Evolutionary conservation across 2,888 invertebrate species (phyloP).

Genomic region (Amblyjoppa fuscipennis): DNA sequence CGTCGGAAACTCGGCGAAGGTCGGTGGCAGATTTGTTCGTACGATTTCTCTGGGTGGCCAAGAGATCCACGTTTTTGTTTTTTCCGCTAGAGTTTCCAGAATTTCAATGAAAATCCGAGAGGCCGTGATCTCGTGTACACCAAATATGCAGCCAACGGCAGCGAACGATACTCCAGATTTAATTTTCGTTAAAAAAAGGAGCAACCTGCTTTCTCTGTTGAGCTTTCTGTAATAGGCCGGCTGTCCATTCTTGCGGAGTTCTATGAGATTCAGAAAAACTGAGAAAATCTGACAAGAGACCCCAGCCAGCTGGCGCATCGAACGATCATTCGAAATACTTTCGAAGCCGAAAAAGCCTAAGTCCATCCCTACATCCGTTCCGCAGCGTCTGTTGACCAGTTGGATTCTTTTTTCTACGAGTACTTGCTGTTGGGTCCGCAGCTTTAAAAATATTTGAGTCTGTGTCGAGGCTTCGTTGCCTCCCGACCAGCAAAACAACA

Average conservation of each 20-base stretch:
- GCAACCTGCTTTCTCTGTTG: conserved; percentile 44
- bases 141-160: conserved; percentile 61
- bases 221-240: conserved; percentile 54
- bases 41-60: conserved; percentile 66
- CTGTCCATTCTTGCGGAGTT: conserved; percentile 46
- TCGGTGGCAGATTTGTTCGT: conserved; percentile 51
- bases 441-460: conserved; percentile 18
- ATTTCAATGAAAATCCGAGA: conserved; percentile 60
- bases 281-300: conserved; percentile 38
- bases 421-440: no score
- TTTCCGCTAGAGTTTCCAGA: conserved; percentile 54
- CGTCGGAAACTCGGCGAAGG: conserved; percentile 60
- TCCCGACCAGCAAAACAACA: not conserved
- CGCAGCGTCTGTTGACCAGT: not conserved
- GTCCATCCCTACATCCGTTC: not conserved
- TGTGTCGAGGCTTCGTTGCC: conserved; percentile 52
- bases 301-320: conserved; percentile 20
- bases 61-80: conserved; percentile 67
- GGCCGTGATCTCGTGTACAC: conserved; percentile 48
- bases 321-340: conserved; percentile 48
- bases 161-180: conserved; percentile 63
- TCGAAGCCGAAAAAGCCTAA: conserved; percentile 53
- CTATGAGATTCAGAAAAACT: conserved; percentile 56
- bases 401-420: not conserved
- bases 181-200: conserved; percentile 65